Conservation (phyloP, 1,140 invertebrate genomes). For the Dinoponera quadriceps region DNA sequence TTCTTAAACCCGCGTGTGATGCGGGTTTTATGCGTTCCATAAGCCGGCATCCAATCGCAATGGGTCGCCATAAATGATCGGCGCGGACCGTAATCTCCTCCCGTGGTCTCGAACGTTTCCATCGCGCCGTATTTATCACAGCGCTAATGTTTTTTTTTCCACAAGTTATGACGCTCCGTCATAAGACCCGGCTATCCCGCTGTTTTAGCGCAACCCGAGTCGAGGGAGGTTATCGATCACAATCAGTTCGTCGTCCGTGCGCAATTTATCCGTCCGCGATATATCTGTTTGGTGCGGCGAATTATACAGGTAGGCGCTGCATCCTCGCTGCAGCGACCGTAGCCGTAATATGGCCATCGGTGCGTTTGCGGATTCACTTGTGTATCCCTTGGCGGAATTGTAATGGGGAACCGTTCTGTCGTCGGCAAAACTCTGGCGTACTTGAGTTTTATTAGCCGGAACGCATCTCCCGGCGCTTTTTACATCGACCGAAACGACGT, state of each 20-base stretch:
- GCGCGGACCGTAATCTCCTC: constrained; percentile 1
- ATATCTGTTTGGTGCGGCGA: neutral
- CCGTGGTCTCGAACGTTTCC: neutral
- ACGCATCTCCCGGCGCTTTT: neutral
- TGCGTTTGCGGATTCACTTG: too few species aligned
- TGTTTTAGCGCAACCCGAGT: constrained; percentile 11
- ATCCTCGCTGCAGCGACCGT: neutral
- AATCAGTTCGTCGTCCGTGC: neutral
- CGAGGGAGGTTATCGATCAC: constrained; percentile 1
- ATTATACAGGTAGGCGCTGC: neutral
- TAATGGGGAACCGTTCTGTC: too few species aligned
- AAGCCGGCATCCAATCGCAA: neutral
- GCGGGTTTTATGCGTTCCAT: neutral
- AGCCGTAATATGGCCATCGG: too few species aligned
- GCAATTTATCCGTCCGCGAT: constrained; percentile 13
- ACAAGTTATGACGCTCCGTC: constrained; percentile 3
- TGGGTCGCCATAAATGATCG: neutral
- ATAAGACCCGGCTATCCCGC: neutral
- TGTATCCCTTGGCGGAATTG: too few species aligned
- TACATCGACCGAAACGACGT: constrained; percentile 9
- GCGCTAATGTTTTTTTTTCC: neutral
- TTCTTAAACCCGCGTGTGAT: neutral
- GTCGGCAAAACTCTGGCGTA: neutral
- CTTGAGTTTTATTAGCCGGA: constrained; percentile 23
- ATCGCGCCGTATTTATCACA: constrained; percentile 11